Base-by-base conservation (phyloP, 2,113 vertebrate genomes). In the Ranitomeya variabilis region DNA sequence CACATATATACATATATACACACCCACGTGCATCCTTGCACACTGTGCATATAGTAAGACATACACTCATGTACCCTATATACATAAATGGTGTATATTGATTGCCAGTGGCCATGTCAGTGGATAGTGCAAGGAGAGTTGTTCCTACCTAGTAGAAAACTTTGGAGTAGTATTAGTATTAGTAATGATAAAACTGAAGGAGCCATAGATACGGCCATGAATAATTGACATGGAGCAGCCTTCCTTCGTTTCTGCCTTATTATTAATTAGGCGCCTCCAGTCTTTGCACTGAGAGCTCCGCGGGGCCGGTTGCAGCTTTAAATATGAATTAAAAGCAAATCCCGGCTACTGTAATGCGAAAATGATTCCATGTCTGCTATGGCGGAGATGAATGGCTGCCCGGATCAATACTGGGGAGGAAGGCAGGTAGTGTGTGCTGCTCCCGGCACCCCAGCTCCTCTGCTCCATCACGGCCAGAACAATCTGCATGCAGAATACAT, bases 241-340 rank as follows among this genome's bases (percentile, higher is more conserved):
- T 96, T 95, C 95, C 94, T 95, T 96, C 94, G 93, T 96, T 96
- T 95, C 95, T 94, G 95, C 94, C 93, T 95, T 95, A 97, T 96
- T 96, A 96, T 96, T 97, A 96, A 96, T 97, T 96, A 95, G 95
- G 95, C 95, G 95, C 95, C 95, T 96, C 94, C 93, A 93, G 95
- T 96, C 94, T 96, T 95, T 96, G 87, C 91, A 92, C 93, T 93
- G 93, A 94, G 94, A 94, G 94, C 94, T 95, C 94, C 94, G 80
- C 93, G 90, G 95, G 95, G 93, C 93, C 94, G 91, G 94, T 93
- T 93, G 95, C 94, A 96, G 95, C 94, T 95, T 95, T 95, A 95
- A 95, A 97, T 95, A 95, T 95, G 95, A 97, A 96, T 97, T 95
- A 96, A 95, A 96, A 96, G 96, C 96, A 97, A 95, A 97, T 95